Evolutionary conservation across 2,888 invertebrate genomes (phyloP).

Genomic region (Acronicta alni): DNA sequence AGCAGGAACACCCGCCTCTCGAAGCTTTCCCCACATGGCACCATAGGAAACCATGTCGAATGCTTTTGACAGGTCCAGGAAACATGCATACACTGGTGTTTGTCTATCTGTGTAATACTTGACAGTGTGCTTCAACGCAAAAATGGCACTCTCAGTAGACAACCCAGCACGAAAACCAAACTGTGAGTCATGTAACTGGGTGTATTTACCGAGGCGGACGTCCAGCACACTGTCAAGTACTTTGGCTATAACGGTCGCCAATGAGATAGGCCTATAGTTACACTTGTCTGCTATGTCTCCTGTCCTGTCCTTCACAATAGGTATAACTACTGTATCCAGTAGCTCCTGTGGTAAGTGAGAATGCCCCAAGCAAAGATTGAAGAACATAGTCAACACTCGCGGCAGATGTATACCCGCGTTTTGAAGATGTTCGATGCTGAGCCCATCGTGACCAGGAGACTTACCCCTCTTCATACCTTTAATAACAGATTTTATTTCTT

Average conservation of each 20-base stretch:
- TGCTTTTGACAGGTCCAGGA: constrained; percentile 5
- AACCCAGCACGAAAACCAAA: constrained; percentile 6
- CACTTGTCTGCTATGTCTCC: constrained; percentile 4
- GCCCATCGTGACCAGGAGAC: constrained; percentile 6
- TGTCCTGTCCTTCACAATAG: constrained; percentile 1
- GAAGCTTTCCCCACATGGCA: too few relatives aligned
- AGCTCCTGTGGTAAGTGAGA: neutral
- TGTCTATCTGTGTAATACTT: constrained; percentile 3
- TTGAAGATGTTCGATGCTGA: constrained; percentile 6
- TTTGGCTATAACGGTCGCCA: constrained; percentile 2
- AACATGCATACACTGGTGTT: constrained; percentile 6
- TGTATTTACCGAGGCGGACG: neutral
- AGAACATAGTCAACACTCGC: constrained; percentile 1
- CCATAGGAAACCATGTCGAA: too few relatives aligned
- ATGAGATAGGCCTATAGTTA: neutral
- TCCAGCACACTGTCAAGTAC: constrained; percentile 5
- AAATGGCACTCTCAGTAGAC: constrained; percentile 8
- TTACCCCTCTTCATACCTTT: constrained; percentile 1
- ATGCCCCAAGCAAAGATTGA: neutral
- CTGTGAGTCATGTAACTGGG: constrained; percentile 1
- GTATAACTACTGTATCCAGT: neutral
- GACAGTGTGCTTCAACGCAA: constrained; percentile 2
- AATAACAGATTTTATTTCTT: neutral
- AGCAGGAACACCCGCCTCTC: too few relatives aligned
- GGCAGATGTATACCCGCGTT: constrained; percentile 1